These are phyloP conservation scores for Sisyra nigra DNA, from an alignment of 2,888 invertebrate species.

Conservation along the genomic window DNA sequence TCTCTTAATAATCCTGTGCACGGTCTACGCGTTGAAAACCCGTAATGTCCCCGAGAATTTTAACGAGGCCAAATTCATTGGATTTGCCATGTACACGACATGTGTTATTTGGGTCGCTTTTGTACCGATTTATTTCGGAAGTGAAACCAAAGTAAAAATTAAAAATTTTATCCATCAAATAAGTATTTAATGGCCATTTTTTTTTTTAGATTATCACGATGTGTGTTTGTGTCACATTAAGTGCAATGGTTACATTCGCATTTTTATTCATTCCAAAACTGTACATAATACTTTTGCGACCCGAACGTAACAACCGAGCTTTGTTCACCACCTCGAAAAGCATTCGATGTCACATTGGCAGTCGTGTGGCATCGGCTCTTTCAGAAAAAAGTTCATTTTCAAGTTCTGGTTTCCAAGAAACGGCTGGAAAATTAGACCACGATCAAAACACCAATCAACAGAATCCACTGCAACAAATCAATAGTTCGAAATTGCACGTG, in stretches of 20 bases:
- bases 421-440: background rate
- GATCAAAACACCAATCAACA: background rate
- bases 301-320: conserved; percentile 59
- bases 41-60: conserved; percentile 70
- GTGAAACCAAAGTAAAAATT: conserved; percentile 37
- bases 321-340: conserved; percentile 58
- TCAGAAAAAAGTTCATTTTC: conserved; percentile 23
- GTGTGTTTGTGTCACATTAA: conserved; percentile 57
- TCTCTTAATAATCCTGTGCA: conserved; percentile 53
- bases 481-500: conserved; percentile 13
- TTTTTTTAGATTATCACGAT: conserved; percentile 18
- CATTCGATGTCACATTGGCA: conserved; percentile 51
- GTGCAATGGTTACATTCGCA: conserved; percentile 53
- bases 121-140: conserved; percentile 59
- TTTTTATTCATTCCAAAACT: conserved; percentile 62
- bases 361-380: conserved; percentile 28
- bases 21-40: conserved; percentile 60
- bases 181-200: background rate
- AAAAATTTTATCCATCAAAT: too few species aligned
- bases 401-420: conserved; percentile 7
- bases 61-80: conserved; percentile 59
- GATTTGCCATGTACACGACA: conserved; percentile 68
- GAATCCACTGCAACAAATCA: too few species aligned
- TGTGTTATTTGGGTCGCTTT: conserved; percentile 67
- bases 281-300: conserved; percentile 56